Evolutionary conservation across 2,888 invertebrate species (phyloP), one percentile per base, ranked within the genome.

Genomic region (Mythimna vitellina): DNA sequence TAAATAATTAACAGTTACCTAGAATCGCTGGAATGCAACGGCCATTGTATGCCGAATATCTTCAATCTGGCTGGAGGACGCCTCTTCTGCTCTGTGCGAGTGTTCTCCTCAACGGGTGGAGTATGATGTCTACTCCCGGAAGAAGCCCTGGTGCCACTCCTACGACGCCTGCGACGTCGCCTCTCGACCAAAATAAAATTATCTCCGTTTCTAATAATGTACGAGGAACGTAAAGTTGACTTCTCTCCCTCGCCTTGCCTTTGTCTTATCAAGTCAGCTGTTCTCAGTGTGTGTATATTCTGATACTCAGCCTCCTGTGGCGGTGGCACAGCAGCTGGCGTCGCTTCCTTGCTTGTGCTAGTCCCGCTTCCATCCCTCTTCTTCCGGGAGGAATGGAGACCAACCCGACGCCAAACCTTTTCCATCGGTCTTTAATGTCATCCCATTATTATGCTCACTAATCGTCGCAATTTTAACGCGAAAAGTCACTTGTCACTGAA

Each of bases 371-470:
- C 96, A 93, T 96, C 96, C 94, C 96, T 95, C 94, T 96, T 96
- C 93, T 96, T 96, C 71, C 96, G 96, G 92, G 96, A 96, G 94
- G 96, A 96, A 94, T 96, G 96, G 93, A 96, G 96, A 91, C 96
- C 96, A 85, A 96, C 96, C 85, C 96, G 93, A 92, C 96, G 95
- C 96, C 96, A 96, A 95, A 96, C 96, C 93, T 96, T 96, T 96
- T 96, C 96, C 96, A 96, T 96, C 94, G 89, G 89, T 93, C 90
- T 95, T 94, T 92, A 88, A 89, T 93, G 93, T 96, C 96, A 96
- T 96, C 96, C 96, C 96, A 96, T 96, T 91, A 89, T 93, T 91
- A 92, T 92, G 88, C 71, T 70, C 75, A 84, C 85, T 78, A 81
- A 75, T 76, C 17, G 75, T 75, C 70, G 70, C 68, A 79, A 81